phyloP scores from a whole-genome alignment of 2,113 vertebrate genomes.

The Malurus melanocephalus region DNA sequence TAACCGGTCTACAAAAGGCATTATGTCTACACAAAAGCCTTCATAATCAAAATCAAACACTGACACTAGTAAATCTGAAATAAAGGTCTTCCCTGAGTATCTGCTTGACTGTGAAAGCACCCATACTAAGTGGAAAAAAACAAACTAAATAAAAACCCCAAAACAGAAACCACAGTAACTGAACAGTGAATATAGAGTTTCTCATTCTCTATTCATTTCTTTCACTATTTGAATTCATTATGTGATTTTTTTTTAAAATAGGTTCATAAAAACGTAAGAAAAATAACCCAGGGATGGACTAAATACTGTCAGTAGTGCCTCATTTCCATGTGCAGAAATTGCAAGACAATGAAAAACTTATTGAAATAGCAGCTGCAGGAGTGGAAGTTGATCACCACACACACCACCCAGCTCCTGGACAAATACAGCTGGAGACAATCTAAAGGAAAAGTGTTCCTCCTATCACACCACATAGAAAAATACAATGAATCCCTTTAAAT shows the following conservation, averaged over 20 bases:
- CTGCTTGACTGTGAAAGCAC: neutral
- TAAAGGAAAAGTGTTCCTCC: neutral
- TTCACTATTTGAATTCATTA: neutral
- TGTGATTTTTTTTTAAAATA: too few relatives aligned
- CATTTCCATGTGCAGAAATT: neutral
- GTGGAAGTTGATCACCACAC: neutral
- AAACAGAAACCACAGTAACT: neutral
- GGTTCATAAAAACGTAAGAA: neutral
- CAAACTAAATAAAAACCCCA: neutral
- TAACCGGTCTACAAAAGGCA: neutral
- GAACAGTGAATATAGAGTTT: neutral
- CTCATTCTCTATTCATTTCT: neutral
- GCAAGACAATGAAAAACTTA: neutral
- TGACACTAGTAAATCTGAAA: neutral
- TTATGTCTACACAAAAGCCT: neutral
- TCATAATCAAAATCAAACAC: neutral
- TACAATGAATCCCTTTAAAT: conserved; percentile 23
- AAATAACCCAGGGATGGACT: neutral
- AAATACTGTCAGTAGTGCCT: neutral
- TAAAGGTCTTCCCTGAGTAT: neutral
- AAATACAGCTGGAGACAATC: conserved; percentile 42
- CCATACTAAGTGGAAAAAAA: neutral
- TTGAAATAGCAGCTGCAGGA: conserved; percentile 5
- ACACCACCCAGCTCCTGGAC: neutral
- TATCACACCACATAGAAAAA: conserved; percentile 10